These are phyloP conservation scores for Bombycilla garrulus DNA, from an alignment of 2,113 vertebrate genomes.

Conservation along the genomic window DNA sequence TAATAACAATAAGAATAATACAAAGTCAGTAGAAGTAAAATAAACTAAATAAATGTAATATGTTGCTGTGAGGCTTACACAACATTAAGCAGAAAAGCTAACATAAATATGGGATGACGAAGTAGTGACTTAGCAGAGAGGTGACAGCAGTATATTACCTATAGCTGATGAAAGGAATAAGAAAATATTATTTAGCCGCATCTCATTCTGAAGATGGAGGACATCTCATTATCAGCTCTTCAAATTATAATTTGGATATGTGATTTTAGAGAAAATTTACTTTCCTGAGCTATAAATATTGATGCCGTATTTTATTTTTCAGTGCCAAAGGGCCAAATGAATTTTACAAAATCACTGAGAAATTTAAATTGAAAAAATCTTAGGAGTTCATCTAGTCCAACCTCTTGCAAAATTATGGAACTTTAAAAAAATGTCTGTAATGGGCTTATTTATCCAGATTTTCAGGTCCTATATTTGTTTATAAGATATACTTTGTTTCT, in stretches of 20 bases:
- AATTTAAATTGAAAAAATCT: neutral
- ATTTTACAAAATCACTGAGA: neutral
- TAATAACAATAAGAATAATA: neutral
- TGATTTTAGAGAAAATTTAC: neutral
- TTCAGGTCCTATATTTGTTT: neutral
- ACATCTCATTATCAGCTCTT: constrained; percentile 18
- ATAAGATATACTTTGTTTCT: neutral
- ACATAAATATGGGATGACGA: neutral
- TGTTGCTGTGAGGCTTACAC: neutral
- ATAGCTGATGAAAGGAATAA: neutral
- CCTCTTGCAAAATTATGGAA: neutral
- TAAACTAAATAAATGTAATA: neutral
- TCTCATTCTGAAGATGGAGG: neutral
- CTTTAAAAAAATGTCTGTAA: neutral
- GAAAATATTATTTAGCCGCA: constrained; percentile 8
- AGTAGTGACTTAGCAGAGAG: neutral
- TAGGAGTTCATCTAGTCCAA: neutral
- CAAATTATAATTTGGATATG: neutral
- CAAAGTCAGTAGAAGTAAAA: neutral
- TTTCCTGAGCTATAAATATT: neutral
- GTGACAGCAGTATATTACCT: neutral
- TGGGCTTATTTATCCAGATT: neutral
- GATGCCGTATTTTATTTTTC: neutral
- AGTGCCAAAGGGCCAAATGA: neutral
- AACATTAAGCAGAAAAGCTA: neutral